Base-by-base conservation (phyloP, 1,140 invertebrate species). In the Euwallacea similis region DNA sequence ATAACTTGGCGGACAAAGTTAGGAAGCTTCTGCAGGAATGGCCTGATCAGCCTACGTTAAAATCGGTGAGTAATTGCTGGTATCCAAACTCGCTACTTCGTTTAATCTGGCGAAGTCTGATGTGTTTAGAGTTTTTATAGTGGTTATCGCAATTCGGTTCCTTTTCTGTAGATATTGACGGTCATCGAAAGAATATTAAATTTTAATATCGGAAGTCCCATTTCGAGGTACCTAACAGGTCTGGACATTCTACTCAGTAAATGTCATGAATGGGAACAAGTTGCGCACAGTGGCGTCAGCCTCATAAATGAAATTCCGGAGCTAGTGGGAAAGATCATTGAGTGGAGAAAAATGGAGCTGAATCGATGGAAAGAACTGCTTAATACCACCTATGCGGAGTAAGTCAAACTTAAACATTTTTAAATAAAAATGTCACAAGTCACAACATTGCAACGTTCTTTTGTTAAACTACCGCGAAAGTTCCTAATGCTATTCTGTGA, bases 261-360 rank as follows among this genome's bases (percentile, higher is more conserved):
- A 74, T 84, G 92, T 53, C 87, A 96, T 73, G 90, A 96, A 73
- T 98, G 96, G 97, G 94, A 98, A 81, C 88, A 90, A 76, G 92
- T 94, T 78, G 95, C 96, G 0, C 93, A 95, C 75, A 89, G 86
- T 73, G 90, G 89, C 3, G 94, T 98, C 43, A 95, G 93, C 69
- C 81, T 99, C 77, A 84, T 87, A 0, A 84, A 88, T 0, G 84
- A 93, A 68, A 86, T 93, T 8, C 80, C 87, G 15, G 83, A 86
- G 53, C 82, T 99, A 0, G 93, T 91, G 2, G 84, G 90, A 66
- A 88, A 94, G 74, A 93, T 99, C 54, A 89, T 98, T 55, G 85
- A 88, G 41, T 99, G 96, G 97, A 88, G 97, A 65, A 92, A 94
- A 81, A 79, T 97, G 2, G 98, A 99, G 82, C 85, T 99, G 56